Conservation (phyloP, 2,797 vertebrate species). For the Selene dorsalis region DNA sequence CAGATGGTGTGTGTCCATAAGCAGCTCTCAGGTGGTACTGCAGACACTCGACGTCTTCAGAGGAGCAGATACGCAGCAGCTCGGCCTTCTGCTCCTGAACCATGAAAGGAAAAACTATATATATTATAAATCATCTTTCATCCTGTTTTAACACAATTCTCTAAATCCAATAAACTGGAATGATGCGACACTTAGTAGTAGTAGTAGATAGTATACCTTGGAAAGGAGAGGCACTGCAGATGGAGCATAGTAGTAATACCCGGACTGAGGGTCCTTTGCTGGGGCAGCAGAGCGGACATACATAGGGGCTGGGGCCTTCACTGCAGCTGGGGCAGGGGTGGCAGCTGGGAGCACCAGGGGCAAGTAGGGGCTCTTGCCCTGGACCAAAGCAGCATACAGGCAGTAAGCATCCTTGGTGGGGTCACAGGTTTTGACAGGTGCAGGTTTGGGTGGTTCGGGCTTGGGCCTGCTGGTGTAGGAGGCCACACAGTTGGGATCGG, state of each 20-base stretch:
- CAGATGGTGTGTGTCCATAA: slow-evolving; percentile 74
- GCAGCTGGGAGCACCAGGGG: slow-evolving; percentile 71
- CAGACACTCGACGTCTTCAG: slow-evolving; percentile 85
- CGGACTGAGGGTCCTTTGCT: slow-evolving; percentile 69
- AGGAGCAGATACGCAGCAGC: slow-evolving; percentile 83
- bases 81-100: slow-evolving; percentile 82
- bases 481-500: slow-evolving; percentile 82
- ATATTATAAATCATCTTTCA: background rate
- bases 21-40: slow-evolving; percentile 87
- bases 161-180: background rate
- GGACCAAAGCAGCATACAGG: slow-evolving; percentile 75
- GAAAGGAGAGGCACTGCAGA: slow-evolving; percentile 77
- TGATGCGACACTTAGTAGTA: background rate
- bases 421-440: slow-evolving; percentile 83
- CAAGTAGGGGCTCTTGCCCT: slow-evolving; percentile 80
- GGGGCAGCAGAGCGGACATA: slow-evolving; percentile 64
- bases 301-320: slow-evolving; percentile 66
- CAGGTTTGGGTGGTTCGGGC: slow-evolving; percentile 77
- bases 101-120: background rate
- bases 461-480: slow-evolving; percentile 74
- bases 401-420: slow-evolving; percentile 85
- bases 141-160: background rate
- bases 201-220: slow-evolving; percentile 69
- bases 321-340: slow-evolving; percentile 63
- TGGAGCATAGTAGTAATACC: slow-evolving; percentile 80